Evolutionary conservation across 1,140 invertebrate species (phyloP), one percentile per base, ranked within the genome.

Genomic region (Phortica variegata): DNA sequence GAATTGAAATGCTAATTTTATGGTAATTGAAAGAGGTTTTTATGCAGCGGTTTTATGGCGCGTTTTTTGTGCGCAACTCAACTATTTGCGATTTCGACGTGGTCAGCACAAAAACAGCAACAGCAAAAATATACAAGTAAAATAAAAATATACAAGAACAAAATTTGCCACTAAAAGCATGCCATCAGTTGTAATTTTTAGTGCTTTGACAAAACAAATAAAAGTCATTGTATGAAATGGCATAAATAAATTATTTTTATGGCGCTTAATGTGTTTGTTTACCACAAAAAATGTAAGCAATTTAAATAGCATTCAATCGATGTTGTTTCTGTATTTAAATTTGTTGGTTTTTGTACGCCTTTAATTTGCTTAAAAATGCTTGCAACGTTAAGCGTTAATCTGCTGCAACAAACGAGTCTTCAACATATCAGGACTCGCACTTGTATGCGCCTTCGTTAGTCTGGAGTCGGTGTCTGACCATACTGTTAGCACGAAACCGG

Each of bases 1-100:
- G 63, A 66, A 66, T 66, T 63, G 57, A 54, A 66, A 66, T 66
- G 63, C 63, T 66, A 66, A 66, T 66, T 66, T 66, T 66, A 66
- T 66, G 63, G 68, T 66, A 66, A 66, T 68, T 60, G 63, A 68
- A 66, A 63, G 63, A 53, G 63, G 63, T 49, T 68, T 66, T 66
- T 66, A 66, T 66, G 63, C 63, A 68, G 56, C 54, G 57, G 68
- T 66, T 68, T 66, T 68, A 65, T 65, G 48, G 49, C 32, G 49
- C 48, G 54, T 49, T 65, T 63, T 63, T 57, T 52, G 46, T 19
- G 44, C 17, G 18, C 17, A 17, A 38, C 36, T 41, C 13, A 9
- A 9, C 10, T 40, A 32, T 38, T n/a, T 44, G 37, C 31, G 20
- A 19, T 32, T 17, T 16, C 34, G 55, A 58, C 61, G 42, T 38